A percentile compares a stretch with the other conserved stretches of the same genome.
Conservation (phyloP, 2,797 vertebrate genomes). For the Netta rufina region DNA sequence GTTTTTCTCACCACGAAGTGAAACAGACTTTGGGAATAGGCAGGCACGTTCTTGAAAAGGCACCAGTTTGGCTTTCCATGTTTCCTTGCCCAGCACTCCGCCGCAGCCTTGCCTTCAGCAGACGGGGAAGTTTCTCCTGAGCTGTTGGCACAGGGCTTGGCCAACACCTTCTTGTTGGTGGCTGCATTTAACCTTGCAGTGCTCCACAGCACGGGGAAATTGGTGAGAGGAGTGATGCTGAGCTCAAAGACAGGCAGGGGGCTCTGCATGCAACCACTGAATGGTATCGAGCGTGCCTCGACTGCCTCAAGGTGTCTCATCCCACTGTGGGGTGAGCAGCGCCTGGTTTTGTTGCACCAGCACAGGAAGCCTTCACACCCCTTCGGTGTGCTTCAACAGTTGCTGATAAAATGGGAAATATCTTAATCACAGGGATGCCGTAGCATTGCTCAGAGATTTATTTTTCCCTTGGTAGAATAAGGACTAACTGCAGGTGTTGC, state of each 20-base stretch:
- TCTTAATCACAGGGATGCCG: too few species aligned
- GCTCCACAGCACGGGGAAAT: too few species aligned
- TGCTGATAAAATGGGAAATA: not conserved
- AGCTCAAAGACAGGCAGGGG: not conserved
- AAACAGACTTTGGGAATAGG: not conserved
- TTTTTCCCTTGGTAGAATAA: not conserved
- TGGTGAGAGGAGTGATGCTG: not conserved
- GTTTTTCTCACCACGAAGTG: slow-evolving; percentile 11
- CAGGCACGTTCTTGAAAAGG: not conserved
- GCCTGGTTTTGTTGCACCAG: too few species aligned
- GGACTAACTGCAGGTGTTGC: not conserved
- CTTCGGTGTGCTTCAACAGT: too few species aligned
- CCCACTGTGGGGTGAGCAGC: not conserved
- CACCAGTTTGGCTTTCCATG: not conserved
- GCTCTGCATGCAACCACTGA: not conserved
- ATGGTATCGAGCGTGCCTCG: too few species aligned
- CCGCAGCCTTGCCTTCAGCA: rapidly evolving
- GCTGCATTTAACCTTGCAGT: not conserved
- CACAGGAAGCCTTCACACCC: too few species aligned
- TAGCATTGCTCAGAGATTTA: not conserved
- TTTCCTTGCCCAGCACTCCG: not conserved
- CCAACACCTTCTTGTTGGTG: not conserved
- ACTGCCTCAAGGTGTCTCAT: not conserved
- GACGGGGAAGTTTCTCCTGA: not conserved
- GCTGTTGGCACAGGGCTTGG: rapidly evolving